Conservation (phyloP, 2,797 vertebrate species). For the Avahi laniger region DNA sequence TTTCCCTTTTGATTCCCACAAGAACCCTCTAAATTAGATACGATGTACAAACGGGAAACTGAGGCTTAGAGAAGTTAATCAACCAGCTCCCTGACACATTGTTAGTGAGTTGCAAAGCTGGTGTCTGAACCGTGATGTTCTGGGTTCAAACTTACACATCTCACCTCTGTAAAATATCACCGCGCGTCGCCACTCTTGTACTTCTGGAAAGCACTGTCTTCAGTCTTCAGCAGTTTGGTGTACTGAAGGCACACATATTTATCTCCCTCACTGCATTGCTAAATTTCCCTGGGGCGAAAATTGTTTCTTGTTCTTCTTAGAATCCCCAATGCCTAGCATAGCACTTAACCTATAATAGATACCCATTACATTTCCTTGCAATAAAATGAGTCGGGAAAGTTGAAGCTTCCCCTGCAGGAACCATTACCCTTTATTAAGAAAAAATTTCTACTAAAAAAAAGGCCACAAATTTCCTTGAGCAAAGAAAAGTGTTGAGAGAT, state of each 20-base stretch:
- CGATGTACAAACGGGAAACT: neutral
- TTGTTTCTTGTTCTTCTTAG: conserved; percentile 25
- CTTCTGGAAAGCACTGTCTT: neutral
- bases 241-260: neutral
- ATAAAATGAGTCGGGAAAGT: conserved; percentile 45
- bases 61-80: neutral
- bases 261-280: neutral
- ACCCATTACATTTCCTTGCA: conserved; percentile 54
- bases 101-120: neutral
- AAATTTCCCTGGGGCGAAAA: neutral
- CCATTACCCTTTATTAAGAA: conserved; percentile 37
- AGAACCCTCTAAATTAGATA: neutral
- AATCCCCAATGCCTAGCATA: neutral
- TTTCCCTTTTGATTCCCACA: neutral
- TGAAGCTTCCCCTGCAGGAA: neutral
- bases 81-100: neutral
- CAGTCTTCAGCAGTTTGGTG: neutral
- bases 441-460: conserved; percentile 35
- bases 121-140: neutral
- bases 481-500: conserved; percentile 36
- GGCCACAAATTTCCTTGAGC: conserved; percentile 32
- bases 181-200: neutral
- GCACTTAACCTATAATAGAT: conserved; percentile 36
- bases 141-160: neutral
- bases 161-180: neutral